Conservation (phyloP, 2,113 vertebrate genomes). For the Lamprotornis superbus region DNA sequence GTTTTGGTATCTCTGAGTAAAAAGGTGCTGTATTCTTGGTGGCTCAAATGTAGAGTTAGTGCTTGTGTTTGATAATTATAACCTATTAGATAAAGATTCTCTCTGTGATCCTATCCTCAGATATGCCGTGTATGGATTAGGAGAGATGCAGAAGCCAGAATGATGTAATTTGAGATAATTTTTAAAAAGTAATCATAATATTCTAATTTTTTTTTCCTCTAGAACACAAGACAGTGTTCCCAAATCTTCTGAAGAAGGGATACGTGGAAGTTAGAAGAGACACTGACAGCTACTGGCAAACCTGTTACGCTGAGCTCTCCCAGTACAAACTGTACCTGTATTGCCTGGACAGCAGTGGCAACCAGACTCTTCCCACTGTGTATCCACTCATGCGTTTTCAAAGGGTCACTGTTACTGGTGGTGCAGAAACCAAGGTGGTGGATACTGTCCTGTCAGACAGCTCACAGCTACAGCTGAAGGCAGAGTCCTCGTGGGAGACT, state of each 20-base stretch:
- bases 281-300: constrained; percentile 84
- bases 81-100: neutral
- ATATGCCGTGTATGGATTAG: neutral
- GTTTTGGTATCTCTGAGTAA: neutral
- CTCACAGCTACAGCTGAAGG: constrained; percentile 87
- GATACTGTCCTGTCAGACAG: constrained; percentile 88
- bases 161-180: neutral
- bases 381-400: constrained; percentile 90
- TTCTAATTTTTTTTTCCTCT: constrained; percentile 40
- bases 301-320: constrained; percentile 89
- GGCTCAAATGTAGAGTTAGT: neutral
- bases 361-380: constrained; percentile 82
- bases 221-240: constrained; percentile 83
- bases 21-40: neutral
- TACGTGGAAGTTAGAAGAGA: constrained; percentile 87
- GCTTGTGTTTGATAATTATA: neutral
- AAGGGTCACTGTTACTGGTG: constrained; percentile 81
- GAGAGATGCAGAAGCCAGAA: neutral
- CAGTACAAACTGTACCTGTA: constrained; percentile 88
- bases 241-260: constrained; percentile 90
- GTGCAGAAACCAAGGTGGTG: constrained; percentile 83
- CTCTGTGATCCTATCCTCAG: neutral
- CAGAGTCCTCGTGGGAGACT: constrained; percentile 87
- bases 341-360: constrained; percentile 87
- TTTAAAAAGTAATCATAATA: neutral